Conservation (phyloP, 2,113 vertebrate species). For the Vidua chalybeata region DNA sequence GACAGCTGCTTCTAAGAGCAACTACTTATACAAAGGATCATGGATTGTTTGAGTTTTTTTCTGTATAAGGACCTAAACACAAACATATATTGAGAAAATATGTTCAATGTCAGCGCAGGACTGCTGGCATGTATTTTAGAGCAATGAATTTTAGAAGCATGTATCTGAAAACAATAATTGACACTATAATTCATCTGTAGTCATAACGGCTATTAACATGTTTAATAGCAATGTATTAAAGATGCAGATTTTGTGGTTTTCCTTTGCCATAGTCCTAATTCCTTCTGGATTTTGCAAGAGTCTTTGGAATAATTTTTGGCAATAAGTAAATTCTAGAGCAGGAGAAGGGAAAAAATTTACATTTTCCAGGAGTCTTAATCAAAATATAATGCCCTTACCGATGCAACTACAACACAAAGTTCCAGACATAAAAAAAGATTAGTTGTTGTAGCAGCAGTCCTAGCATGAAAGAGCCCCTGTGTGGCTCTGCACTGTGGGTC, state of each 20-base stretch:
- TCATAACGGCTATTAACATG: neutral
- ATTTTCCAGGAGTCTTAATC: neutral
- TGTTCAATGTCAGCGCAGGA: neutral
- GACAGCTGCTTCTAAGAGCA: neutral
- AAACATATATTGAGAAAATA: neutral
- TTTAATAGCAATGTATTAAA: neutral
- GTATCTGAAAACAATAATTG: neutral
- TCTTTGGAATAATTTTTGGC: neutral
- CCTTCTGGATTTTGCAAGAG: neutral
- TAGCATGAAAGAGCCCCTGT: neutral
- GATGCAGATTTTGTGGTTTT: neutral
- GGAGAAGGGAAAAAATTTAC: neutral
- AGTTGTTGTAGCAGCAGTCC: neutral
- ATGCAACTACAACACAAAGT: neutral
- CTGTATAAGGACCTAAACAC: neutral
- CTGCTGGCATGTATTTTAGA: neutral
- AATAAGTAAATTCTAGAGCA: neutral
- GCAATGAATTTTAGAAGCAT: neutral
- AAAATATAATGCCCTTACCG: neutral
- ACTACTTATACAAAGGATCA: neutral
- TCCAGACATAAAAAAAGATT: neutral
- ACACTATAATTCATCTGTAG: neutral
- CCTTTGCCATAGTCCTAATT: neutral
- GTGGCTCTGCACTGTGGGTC: neutral
- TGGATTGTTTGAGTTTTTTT: neutral